Evolutionary conservation across 2,797 vertebrate species (phyloP), one percentile per base, ranked within the genome.

Genomic region (Fistularia tabacaria): DNA sequence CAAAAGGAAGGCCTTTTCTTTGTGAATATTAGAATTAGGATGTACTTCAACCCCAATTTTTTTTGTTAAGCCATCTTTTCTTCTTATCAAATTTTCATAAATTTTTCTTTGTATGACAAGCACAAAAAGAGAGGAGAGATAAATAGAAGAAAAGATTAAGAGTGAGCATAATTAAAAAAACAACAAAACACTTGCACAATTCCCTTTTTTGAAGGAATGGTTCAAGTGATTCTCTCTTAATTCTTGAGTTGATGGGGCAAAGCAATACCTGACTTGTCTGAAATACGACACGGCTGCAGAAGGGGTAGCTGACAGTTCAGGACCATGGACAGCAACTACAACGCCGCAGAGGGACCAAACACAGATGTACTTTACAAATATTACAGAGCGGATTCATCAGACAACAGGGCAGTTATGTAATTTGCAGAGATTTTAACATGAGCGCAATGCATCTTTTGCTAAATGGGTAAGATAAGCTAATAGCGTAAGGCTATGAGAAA

Each of bases 261-360:
- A 25, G 25, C 25, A 25, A 25, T 25, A 25, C 25, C 25, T 25
- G 25, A 25, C 25, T 25, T 2, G 25, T 25, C 2, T 25, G 25
- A 25, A 25, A 25, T 25, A 25, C 25, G 2, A 25, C 5, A 5
- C n/a, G 38, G 49, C 38, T 39, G 25, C 5, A 25, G 14, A 7
- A 3, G 12, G 54, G 38, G 49, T 53, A 52, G 63, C 65, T 52
- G 65, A 55, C 25, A 1, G 38, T 89, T 91, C 88, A 92, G 90
- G 8, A 92, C 91, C 91, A 88, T 9, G 90, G 90, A 91, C 83
- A 91, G 90, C 85, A 74, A 61, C 71, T 71, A 10, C 49, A 4
- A 58, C 8, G 54, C 14, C 39, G 43, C 3, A 9, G 12, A 52
- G 3, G 0, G 11, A 45, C 14, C 6, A 14, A 25, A 25, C 25